Evolutionary conservation across 1,140 invertebrate genomes (phyloP), one percentile per base, ranked within the genome.

Genomic region (Drosophila fuyamai): DNA sequence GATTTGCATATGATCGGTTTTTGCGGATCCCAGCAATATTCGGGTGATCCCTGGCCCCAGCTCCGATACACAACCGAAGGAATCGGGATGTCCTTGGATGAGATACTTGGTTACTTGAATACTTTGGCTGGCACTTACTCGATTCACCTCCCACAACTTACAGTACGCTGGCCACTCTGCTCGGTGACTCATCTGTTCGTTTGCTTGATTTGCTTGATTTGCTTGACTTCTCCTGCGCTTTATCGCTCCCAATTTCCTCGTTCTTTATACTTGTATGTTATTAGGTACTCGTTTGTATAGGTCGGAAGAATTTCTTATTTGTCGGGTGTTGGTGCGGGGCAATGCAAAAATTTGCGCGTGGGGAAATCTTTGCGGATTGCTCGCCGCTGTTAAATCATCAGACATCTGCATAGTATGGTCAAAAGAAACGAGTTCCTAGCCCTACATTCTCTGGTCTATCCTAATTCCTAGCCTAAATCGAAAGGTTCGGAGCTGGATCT

Each of bases 391-490:
- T 63, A 90, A 91, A 92, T 92, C 90, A 89, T 92, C 90, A 92
- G 78, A 92, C 90, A 92, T 89, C 90, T 92, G 90, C 90, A 89
- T 92, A 92, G 90, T 92, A 92, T 92, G 90, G 90, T 92, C 90
- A 92, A 89, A 92, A 92, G 90, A 92, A 91, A 92, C 67, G 63
- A 79, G 63, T 53, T 29, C 50, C 59, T 57, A 51, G 29, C 38
- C 10, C 23, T 41, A 16, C 16, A 18, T 32, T 56, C 43, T 56
- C 43, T 44, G 6, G 0, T 16, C 48, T 54, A 36, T 16, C 7
- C 7, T 29, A 10, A 23, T 4, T 4, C n/a, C 48, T 51, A 29
- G 47, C 36, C 27, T 29, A 3, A 18, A 8, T 43, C 5, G 57
- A 7, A 9, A 16, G n/a, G 18, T 29, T 62, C 9, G 8, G 62